These are phyloP conservation scores for Hydrocynus forskahlii DNA, from an alignment of 2,797 vertebrate species.

Conservation along the genomic window DNA sequence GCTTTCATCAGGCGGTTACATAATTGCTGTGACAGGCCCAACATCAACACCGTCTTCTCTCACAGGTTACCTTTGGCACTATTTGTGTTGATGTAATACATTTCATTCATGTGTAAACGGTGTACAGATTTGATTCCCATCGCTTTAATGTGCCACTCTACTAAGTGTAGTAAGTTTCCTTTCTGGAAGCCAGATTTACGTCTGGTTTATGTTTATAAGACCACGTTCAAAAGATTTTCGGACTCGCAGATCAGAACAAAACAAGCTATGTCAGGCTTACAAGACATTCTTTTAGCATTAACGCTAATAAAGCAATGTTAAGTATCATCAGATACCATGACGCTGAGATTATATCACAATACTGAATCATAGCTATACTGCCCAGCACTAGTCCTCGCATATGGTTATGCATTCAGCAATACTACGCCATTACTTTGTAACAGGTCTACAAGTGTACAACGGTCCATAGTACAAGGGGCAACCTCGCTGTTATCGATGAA, in stretches of 20 bases:
- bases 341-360: not conserved
- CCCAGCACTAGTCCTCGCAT: not conserved
- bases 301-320: not conserved
- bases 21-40: no score
- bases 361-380: not conserved
- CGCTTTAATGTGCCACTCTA: no score
- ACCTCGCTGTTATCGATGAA: conserved; percentile 43
- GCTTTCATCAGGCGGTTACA: no score
- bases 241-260: not conserved
- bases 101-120: no score
- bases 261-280: not conserved
- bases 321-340: not conserved
- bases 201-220: not conserved
- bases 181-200: not conserved
- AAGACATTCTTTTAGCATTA: not conserved
- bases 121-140: no score
- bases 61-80: no score
- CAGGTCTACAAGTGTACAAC: conserved; percentile 3
- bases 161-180: not conserved
- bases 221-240: not conserved
- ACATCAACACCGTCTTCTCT: no score
- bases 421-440: not conserved
- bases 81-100: no score
- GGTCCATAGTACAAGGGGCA: conserved; percentile 54
- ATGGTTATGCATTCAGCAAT: not conserved